These are phyloP conservation scores for Calameuta pallipes DNA, from an alignment of 2,888 invertebrate species.

Conservation along the genomic window DNA sequence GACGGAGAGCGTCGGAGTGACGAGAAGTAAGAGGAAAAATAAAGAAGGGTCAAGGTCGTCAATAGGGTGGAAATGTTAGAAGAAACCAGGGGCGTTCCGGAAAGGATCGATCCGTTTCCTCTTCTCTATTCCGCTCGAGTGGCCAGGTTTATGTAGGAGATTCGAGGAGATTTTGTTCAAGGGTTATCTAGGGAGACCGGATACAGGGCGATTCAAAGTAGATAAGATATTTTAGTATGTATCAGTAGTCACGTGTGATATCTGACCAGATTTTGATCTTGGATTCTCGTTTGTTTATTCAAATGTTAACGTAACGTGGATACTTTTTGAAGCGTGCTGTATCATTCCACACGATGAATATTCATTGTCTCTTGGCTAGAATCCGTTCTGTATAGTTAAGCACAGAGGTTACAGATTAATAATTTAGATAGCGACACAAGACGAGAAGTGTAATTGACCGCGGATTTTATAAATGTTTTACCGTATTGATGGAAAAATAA, in stretches of 20 bases:
- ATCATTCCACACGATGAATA: conserved; percentile 39
- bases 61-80: conserved; percentile 17
- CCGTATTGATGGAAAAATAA: background rate
- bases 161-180: background rate
- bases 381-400: conserved; percentile 36
- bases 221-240: too few relatives aligned
- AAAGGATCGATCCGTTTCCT: conserved; percentile 36
- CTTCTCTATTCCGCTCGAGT: conserved; percentile 1
- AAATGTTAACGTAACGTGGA: conserved; percentile 19
- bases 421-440: background rate
- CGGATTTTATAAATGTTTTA: background rate
- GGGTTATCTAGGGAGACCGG: background rate
- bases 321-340: conserved; percentile 29
- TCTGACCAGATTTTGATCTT: background rate
- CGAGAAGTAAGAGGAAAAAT: background rate
- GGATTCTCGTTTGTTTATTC: conserved; percentile 20
- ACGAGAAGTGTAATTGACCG: conserved; percentile 31
- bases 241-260: background rate
- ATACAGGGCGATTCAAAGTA: background rate
- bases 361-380: conserved; percentile 23
- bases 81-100: conserved; percentile 35
- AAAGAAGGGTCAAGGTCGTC: conserved; percentile 26
- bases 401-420: conserved; percentile 13
- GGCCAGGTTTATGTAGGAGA: background rate
- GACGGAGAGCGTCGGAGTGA: background rate